phyloP scores from a whole-genome alignment of 1,140 invertebrate genomes.

The Drosophila biarmipes region DNA sequence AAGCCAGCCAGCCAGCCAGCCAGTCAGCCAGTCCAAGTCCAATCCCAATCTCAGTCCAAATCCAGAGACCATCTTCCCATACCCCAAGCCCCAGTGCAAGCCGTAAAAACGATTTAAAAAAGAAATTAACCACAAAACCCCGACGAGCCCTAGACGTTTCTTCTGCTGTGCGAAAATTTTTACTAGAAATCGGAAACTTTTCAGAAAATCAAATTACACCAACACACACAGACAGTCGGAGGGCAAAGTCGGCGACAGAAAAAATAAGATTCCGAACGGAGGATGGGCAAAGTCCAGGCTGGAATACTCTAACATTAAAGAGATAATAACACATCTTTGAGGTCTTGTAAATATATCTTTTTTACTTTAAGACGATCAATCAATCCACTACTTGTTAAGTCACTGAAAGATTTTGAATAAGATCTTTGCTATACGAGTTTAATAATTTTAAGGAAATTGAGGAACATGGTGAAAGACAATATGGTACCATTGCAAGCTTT shows the following conservation, averaged over 20 bases:
- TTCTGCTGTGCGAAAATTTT: conserved; percentile 73
- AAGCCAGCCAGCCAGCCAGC: conserved; percentile 39
- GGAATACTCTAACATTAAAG: conserved; percentile 8
- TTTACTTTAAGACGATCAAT: too few relatives aligned
- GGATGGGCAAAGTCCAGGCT: not conserved
- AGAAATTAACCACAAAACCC: conserved; percentile 83
- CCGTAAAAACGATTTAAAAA: conserved; percentile 80
- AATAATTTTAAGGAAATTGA: too few relatives aligned
- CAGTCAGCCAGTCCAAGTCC: conserved; percentile 1
- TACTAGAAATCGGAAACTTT: conserved; percentile 82
- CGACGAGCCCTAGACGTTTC: conserved; percentile 60
- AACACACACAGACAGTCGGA: conserved; percentile 48
- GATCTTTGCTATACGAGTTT: too few relatives aligned
- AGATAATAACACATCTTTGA: too few relatives aligned
- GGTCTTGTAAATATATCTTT: too few relatives aligned
- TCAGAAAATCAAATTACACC: conserved; percentile 81
- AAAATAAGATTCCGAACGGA: conserved; percentile 10
- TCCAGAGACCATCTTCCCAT: not conserved
- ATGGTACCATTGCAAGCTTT: too few relatives aligned
- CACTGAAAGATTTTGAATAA: too few relatives aligned
- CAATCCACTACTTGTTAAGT: too few relatives aligned
- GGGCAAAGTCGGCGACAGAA: conserved; percentile 21
- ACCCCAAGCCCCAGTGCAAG: conserved; percentile 3
- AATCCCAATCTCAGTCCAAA: not conserved
- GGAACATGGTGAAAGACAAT: too few relatives aligned